Percentiles rank a stretch among this genome's conserved stretches.
Conservation (phyloP, 2,888 invertebrate species). For the Aphodius granarius region DNA sequence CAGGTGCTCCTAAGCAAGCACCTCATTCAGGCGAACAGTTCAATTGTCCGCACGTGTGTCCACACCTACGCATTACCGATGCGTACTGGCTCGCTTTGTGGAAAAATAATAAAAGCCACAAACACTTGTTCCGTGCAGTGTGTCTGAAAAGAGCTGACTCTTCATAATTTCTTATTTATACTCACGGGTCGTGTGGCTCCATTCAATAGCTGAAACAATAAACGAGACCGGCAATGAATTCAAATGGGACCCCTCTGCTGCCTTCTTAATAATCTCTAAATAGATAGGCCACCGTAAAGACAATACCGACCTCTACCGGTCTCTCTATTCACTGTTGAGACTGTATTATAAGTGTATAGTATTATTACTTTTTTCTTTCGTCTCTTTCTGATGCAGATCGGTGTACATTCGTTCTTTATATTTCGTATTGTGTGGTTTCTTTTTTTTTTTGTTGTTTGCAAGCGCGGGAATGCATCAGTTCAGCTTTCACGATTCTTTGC, state of each 20-base stretch:
- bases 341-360: not conserved
- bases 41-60: not conserved
- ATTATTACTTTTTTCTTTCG: not conserved
- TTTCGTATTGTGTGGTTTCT: not conserved
- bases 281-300: not conserved
- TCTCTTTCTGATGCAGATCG: not conserved
- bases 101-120: not conserved
- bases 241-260: not conserved
- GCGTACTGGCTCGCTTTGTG: not conserved
- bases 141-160: not conserved
- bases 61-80: not conserved
- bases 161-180: not conserved
- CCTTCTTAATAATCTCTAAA: not conserved
- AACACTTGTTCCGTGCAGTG: not conserved
- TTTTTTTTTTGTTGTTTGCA: not conserved
- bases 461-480: not conserved
- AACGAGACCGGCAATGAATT: not conserved
- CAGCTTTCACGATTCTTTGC: not conserved
- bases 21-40: not conserved
- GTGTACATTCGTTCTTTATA: not conserved
- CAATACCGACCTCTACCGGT: not conserved
- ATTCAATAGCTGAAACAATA: not conserved
- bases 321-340: not conserved
- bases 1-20: not conserved
- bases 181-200: not conserved